Percentiles rank a stretch among this genome's conserved stretches.
Evolutionary conservation across 2,113 vertebrate genomes (phyloP).

Genomic region (Mus spicilegus): DNA sequence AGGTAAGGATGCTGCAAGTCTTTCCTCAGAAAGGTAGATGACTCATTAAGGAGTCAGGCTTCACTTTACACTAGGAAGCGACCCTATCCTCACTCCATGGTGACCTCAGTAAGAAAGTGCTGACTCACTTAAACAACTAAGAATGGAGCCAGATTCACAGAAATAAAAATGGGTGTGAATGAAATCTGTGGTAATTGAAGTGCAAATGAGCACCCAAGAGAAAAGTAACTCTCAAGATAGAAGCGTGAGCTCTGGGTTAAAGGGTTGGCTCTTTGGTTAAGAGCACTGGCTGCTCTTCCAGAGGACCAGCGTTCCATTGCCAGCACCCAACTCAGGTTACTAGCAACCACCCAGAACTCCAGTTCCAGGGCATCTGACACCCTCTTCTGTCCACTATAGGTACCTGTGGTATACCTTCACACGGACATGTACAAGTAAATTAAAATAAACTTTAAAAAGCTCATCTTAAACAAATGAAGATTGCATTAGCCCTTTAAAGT

Average conservation of each 20-base stretch:
- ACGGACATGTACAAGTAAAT: not conserved
- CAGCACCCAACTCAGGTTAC: not conserved
- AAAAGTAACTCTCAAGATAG: not conserved
- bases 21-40: not conserved
- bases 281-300: not conserved
- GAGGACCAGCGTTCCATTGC: not conserved
- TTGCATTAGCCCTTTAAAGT: not conserved
- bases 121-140: not conserved
- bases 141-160: not conserved
- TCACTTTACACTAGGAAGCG: not conserved
- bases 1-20: not conserved
- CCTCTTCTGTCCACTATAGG: not conserved
- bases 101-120: not conserved
- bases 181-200: not conserved
- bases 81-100: not conserved
- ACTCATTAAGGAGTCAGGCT: not conserved
- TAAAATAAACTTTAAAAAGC: not conserved
- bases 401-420: not conserved
- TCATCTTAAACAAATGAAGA: not conserved
- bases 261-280: not conserved
- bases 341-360: not conserved
- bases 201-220: not conserved
- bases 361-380: not conserved
- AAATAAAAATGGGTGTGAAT: not conserved
- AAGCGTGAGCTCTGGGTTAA: not conserved